phyloP scores from a whole-genome alignment of 2,888 invertebrate species.

The Eugnorisma glareosa region DNA sequence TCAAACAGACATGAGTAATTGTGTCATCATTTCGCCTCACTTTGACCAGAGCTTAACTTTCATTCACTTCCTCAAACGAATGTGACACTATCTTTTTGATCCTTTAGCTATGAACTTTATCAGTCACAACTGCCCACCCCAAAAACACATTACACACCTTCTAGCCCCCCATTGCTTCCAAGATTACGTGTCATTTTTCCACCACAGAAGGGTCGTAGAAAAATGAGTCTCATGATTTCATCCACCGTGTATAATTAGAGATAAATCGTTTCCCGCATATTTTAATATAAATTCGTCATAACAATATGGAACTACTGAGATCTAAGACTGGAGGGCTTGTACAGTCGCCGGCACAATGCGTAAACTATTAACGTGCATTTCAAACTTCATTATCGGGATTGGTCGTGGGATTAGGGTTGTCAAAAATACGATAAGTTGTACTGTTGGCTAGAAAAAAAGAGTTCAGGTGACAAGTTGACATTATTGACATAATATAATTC shows the following conservation, averaged over 20 bases:
- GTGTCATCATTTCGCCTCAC: neutral
- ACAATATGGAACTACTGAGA: conserved; percentile 34
- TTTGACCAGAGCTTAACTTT: neutral
- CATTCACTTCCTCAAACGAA: neutral
- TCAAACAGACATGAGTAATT: neutral
- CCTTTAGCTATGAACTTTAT: too few relatives aligned
- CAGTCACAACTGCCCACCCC: neutral
- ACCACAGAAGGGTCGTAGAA: conserved; percentile 46
- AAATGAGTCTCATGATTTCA: conserved; percentile 58
- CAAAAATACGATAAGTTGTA: neutral
- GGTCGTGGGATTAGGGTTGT: conserved; percentile 59
- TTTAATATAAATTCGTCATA: conserved; percentile 64
- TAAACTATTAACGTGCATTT: conserved; percentile 70
- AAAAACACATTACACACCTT: conserved; percentile 6
- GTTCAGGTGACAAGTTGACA: neutral
- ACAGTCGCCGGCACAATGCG: conserved; percentile 64
- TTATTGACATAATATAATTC: neutral
- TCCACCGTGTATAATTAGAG: conserved; percentile 64
- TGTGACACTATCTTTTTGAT: neutral
- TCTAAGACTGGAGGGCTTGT: conserved; percentile 49
- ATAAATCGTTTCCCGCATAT: conserved; percentile 66
- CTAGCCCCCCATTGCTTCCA: conserved; percentile 10
- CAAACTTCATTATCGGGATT: conserved; percentile 68
- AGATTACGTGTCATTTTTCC: conserved; percentile 50
- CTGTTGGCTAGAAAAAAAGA: neutral